A percentile compares a stretch with the other conserved stretches of the same genome.
Evolutionary conservation across 2,797 vertebrate genomes (phyloP).

Genomic region (Sciurus carolinensis): DNA sequence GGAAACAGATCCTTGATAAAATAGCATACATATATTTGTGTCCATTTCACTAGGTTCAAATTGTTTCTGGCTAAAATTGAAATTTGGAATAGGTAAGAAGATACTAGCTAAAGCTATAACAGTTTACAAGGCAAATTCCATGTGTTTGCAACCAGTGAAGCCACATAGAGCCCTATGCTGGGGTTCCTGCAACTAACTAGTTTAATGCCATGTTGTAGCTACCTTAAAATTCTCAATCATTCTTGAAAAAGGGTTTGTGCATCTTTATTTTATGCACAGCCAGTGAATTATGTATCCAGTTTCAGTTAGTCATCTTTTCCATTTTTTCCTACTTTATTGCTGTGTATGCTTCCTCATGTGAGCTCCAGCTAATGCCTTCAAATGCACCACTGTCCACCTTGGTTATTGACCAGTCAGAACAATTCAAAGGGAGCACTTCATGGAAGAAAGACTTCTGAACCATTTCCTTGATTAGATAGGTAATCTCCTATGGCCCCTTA

Average conservation of each 20-base stretch:
- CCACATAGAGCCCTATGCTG: not conserved
- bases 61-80: not conserved
- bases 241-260: not conserved
- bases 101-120: not conserved
- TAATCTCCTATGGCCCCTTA: not conserved
- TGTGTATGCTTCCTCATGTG: not conserved
- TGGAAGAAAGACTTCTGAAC: not conserved
- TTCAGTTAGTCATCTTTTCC: not conserved
- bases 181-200: rapidly evolving
- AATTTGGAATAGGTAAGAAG: not conserved
- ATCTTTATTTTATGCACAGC: not conserved
- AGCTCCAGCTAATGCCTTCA: not conserved
- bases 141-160: not conserved
- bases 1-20: not conserved
- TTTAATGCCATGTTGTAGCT: not conserved
- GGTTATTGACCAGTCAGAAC: not conserved
- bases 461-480: not conserved
- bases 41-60: not conserved
- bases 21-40: not conserved
- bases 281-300: not conserved
- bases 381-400: not conserved
- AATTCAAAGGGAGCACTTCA: not conserved
- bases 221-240: not conserved
- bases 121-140: not conserved
- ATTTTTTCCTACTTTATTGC: not conserved